Evolutionary conservation across 2,888 invertebrate species (phyloP).

Genomic region (Sclerodermus sp.): DNA sequence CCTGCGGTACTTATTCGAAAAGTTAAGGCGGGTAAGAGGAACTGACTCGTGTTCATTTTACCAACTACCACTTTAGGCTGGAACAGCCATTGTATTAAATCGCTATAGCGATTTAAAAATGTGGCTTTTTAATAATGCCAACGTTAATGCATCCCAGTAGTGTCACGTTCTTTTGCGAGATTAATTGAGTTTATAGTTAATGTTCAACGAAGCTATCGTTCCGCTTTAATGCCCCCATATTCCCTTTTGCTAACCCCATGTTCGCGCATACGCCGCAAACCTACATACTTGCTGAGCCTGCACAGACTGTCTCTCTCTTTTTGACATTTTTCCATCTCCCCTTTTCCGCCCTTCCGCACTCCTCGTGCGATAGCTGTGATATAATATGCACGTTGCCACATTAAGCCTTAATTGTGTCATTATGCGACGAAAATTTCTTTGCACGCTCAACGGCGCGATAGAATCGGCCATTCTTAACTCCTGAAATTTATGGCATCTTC

Average conservation of each 20-base stretch:
- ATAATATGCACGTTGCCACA: conserved; percentile 21
- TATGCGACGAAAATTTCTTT: conserved; percentile 37
- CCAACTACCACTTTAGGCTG: too few species aligned
- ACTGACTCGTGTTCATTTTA: too few species aligned
- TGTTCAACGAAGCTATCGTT: conserved; percentile 21
- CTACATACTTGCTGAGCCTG: conserved; percentile 2
- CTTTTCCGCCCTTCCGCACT: neutral
- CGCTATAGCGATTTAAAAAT: conserved; percentile 27
- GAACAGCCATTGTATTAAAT: too few species aligned
- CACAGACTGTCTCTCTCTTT: conserved; percentile 1
- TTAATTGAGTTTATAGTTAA: conserved; percentile 36
- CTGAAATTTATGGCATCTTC: too few species aligned
- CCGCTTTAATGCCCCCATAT: conserved; percentile 22
- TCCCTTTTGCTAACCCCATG: conserved; percentile 6
- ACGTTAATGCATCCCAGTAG: conserved; percentile 23
- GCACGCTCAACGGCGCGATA: conserved; percentile 10
- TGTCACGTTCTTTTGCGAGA: conserved; percentile 20
- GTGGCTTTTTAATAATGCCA: conserved; percentile 20
- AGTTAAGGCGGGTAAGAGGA: too few species aligned
- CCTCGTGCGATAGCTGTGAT: conserved; percentile 17
- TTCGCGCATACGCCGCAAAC: neutral
- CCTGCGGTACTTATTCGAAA: too few species aligned
- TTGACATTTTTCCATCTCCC: conserved; percentile 1
- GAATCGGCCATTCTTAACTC: neutral
- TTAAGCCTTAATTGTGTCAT: conserved; percentile 42